Percentiles rank a stretch among this genome's conserved stretches.
Evolutionary conservation across 2,113 vertebrate species (phyloP).

Genomic region (Physeter macrocephalus): DNA sequence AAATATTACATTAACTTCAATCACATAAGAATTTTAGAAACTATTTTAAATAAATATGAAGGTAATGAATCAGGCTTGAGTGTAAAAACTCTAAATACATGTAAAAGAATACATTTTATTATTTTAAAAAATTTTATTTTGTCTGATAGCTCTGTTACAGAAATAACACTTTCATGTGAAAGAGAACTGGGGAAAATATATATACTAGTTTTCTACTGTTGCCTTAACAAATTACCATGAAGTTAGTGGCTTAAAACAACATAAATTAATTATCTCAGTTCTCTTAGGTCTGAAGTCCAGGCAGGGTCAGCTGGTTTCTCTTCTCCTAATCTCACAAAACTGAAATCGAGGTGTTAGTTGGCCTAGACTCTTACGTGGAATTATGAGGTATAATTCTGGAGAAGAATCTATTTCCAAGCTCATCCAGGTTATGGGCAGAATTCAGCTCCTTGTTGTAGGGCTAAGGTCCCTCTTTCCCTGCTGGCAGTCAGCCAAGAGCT

Average conservation of each 20-base stretch:
- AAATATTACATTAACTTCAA: conserved; percentile 85
- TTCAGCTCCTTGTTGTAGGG: neutral
- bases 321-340: neutral
- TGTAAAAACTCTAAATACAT: conserved; percentile 36
- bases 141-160: neutral
- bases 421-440: neutral
- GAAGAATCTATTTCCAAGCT: neutral
- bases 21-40: conserved; percentile 74
- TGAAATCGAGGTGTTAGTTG: neutral
- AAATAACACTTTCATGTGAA: neutral
- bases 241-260: neutral
- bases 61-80: conserved; percentile 60
- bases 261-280: neutral
- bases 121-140: neutral
- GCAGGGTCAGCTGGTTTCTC: neutral
- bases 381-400: neutral
- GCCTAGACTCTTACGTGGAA: neutral
- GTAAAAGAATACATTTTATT: neutral
- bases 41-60: conserved; percentile 75
- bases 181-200: neutral
- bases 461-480: neutral
- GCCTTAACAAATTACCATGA: neutral
- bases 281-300: neutral
- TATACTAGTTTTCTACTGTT: neutral
- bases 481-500: neutral